These are phyloP conservation scores for Protophormia terraenovae DNA, from an alignment of 2,888 invertebrate genomes.

Conservation along the genomic window DNA sequence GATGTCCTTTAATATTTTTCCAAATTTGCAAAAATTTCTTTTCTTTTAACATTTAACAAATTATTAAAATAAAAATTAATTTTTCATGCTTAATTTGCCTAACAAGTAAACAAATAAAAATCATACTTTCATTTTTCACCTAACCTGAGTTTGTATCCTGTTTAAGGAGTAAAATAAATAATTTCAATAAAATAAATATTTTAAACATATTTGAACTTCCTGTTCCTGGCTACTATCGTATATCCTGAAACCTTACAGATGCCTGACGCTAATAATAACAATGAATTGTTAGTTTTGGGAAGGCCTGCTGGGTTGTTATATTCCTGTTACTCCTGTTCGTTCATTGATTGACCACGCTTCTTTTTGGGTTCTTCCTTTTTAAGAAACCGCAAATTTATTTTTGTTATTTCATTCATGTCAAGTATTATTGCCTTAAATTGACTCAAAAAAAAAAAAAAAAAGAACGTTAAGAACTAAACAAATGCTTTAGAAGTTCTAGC, in stretches of 20 bases:
- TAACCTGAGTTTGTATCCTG: no score
- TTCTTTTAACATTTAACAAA: no score
- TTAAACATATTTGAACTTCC: no score
- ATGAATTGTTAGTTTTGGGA: conserved; percentile 3
- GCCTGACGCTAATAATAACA: not conserved
- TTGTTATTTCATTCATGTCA: not conserved
- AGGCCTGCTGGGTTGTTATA: not conserved
- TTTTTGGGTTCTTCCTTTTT: not conserved
- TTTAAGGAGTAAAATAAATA: no score
- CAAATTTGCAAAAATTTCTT: no score
- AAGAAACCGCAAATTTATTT: not conserved
- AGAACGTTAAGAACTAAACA: not conserved
- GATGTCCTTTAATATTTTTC: no score
- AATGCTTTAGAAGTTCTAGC: not conserved
- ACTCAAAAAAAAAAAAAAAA: no score
- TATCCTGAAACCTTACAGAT: conserved; percentile 43
- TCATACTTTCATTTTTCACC: no score
- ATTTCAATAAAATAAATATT: no score
- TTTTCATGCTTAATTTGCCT: no score
- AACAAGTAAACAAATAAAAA: no score
- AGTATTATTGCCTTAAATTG: not conserved
- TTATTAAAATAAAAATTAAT: no score
- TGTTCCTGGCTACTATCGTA: not conserved
- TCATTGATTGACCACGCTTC: not conserved
- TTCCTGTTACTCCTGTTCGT: not conserved